These are phyloP conservation scores for Liolophura sinensis DNA, from an alignment of 1,140 invertebrate genomes.

Conservation along the genomic window DNA sequence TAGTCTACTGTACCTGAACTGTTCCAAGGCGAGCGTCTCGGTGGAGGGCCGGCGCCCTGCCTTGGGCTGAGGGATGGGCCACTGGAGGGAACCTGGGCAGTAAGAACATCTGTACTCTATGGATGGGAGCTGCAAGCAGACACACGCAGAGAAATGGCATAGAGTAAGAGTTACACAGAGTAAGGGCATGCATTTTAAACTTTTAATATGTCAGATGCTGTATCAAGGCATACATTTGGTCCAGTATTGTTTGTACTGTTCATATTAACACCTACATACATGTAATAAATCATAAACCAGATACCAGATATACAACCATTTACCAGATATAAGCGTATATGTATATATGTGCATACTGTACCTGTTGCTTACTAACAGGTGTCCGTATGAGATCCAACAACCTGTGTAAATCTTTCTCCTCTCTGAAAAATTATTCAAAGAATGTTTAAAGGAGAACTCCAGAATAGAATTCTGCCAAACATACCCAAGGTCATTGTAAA, in stretches of 20 bases:
- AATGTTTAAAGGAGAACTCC: too few relatives aligned
- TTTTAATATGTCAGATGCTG: too few relatives aligned
- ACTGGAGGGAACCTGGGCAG: constrained; percentile 5
- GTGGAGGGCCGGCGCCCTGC: constrained; percentile 33
- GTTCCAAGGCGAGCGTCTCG: constrained; percentile 42
- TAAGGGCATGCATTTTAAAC: too few relatives aligned
- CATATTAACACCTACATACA: too few relatives aligned
- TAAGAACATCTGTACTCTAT: constrained; percentile 21
- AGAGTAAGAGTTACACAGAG: too few relatives aligned
- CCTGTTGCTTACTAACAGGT: constrained; percentile 40
- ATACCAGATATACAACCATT: too few relatives aligned
- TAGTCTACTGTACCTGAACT: constrained; percentile 42
- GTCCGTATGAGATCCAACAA: constrained; percentile 35
- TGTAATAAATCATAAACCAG: too few relatives aligned
- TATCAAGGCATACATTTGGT: too few relatives aligned
- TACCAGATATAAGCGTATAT: too few relatives aligned
- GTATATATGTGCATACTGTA: constrained; percentile 5
- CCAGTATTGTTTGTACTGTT: too few relatives aligned
- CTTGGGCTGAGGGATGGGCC: constrained; percentile 27
- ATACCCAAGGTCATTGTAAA: too few relatives aligned
- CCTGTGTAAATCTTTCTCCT: constrained; percentile 31
- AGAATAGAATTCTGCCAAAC: too few relatives aligned
- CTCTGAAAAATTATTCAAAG: constrained; percentile 22
- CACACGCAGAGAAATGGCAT: not conserved
- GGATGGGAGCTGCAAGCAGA: constrained; percentile 34